Percentiles rank a stretch among this genome's conserved stretches.
phyloP scores from a whole-genome alignment of 2,113 vertebrate species.

The Pelusios castaneus region DNA sequence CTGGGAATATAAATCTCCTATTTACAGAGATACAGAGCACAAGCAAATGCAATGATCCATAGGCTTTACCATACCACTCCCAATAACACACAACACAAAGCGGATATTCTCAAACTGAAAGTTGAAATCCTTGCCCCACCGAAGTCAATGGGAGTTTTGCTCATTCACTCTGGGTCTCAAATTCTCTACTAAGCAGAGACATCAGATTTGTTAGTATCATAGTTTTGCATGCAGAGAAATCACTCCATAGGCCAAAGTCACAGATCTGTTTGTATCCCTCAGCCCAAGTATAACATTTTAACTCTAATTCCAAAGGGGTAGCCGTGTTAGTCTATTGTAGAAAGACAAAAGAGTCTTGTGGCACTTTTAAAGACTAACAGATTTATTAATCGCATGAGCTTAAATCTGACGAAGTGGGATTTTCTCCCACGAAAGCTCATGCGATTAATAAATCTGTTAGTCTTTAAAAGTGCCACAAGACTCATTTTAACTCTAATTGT shows the following conservation, averaged over 20 bases:
- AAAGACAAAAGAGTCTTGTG: too few species aligned
- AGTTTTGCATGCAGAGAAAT: conserved; percentile 7
- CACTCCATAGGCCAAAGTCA: not conserved
- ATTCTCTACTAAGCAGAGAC: not conserved
- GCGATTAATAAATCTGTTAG: too few species aligned
- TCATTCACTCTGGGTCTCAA: not conserved
- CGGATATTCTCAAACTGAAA: not conserved
- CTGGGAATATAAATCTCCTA: not conserved
- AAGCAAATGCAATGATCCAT: not conserved
- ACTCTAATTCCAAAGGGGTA: not conserved
- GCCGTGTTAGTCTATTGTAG: too few species aligned
- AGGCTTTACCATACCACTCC: not conserved
- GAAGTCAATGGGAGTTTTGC: conserved; percentile 50
- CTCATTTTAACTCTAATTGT: too few species aligned
- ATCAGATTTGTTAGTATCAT: conserved; percentile 32
- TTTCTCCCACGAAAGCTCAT: too few species aligned
- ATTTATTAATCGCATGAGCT: too few species aligned
- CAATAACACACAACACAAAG: not conserved
- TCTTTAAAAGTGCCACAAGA: too few species aligned
- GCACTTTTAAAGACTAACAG: too few species aligned
- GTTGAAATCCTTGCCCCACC: not conserved
- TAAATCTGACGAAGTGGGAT: too few species aligned
- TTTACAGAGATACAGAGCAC: not conserved
- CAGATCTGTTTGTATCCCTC: not conserved
- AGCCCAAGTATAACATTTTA: not conserved